Conservation (phyloP, 2,888 invertebrate genomes). For the Xestia ashworthii region DNA sequence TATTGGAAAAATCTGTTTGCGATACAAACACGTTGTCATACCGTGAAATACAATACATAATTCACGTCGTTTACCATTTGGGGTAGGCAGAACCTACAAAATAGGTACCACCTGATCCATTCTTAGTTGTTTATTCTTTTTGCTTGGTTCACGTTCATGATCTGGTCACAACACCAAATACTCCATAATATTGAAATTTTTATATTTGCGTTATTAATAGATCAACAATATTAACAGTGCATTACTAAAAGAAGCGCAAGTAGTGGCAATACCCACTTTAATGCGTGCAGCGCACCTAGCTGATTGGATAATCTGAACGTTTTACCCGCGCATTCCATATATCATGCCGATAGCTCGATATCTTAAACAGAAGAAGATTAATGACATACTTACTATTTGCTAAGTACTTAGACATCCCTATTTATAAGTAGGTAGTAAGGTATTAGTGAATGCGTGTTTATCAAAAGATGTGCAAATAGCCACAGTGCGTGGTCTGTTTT, state of each 20-base stretch:
- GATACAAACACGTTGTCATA: background rate
- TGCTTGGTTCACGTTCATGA: background rate
- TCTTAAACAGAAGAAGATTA: slow-evolving; percentile 27
- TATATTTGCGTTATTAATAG: background rate
- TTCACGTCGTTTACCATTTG: no score
- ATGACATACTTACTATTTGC: slow-evolving; percentile 16
- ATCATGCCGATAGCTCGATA: slow-evolving; percentile 7
- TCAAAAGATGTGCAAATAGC: slow-evolving; percentile 49
- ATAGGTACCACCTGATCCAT: background rate
- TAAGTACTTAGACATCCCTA: slow-evolving; percentile 40
- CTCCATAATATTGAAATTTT: background rate
- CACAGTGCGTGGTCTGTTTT: slow-evolving; percentile 45
- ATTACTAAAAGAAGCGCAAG: slow-evolving; percentile 2
- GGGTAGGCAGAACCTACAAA: background rate
- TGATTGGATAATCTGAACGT: slow-evolving; percentile 23
- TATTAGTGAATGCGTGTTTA: slow-evolving; percentile 45
- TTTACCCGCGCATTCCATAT: slow-evolving; percentile 19
- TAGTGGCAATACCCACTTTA: background rate
- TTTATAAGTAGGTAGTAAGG: slow-evolving; percentile 20
- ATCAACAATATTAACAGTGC: background rate
- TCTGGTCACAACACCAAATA: background rate
- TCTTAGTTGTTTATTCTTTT: background rate
- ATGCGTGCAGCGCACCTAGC: background rate
- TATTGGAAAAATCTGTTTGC: background rate
- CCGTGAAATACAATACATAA: background rate